A percentile compares a stretch with the other conserved stretches of the same genome.
phyloP scores from a whole-genome alignment of 2,113 vertebrate genomes.

The Equus quagga region DNA sequence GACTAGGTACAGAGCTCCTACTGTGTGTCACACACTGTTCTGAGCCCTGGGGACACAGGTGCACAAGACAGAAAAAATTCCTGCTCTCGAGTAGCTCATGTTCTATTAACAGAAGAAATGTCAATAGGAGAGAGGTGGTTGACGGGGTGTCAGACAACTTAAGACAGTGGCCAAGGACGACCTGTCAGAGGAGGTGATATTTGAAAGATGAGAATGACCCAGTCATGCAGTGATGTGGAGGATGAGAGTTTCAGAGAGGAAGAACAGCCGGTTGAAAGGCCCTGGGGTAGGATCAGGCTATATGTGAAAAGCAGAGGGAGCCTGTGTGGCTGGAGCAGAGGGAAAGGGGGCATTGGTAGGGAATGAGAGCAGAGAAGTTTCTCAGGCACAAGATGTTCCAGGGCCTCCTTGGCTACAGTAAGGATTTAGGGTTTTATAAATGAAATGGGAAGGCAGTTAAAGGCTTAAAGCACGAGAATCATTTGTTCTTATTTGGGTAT shows the following conservation, averaged over 20 bases:
- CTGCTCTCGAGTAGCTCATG: neutral
- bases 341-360: fast-evolving
- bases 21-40: too few species aligned
- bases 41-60: neutral
- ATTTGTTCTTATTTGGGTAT: neutral
- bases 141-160: neutral
- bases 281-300: neutral
- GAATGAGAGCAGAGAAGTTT: neutral
- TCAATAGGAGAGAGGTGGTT: neutral
- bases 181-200: neutral
- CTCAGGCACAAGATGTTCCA: neutral
- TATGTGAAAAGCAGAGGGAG: neutral
- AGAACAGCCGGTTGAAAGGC: neutral
- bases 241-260: neutral
- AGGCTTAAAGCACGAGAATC: neutral
- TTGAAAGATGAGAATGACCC: neutral
- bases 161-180: neutral
- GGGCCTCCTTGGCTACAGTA: neutral
- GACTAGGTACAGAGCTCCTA: neutral
- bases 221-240: neutral
- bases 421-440: neutral
- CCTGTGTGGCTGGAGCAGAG: neutral
- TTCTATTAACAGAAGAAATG: neutral
- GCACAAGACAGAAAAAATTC: neutral
- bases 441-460: neutral